Evolutionary conservation across 2,888 invertebrate species (phyloP).

Genomic region (Tetramorium bicarinatum): DNA sequence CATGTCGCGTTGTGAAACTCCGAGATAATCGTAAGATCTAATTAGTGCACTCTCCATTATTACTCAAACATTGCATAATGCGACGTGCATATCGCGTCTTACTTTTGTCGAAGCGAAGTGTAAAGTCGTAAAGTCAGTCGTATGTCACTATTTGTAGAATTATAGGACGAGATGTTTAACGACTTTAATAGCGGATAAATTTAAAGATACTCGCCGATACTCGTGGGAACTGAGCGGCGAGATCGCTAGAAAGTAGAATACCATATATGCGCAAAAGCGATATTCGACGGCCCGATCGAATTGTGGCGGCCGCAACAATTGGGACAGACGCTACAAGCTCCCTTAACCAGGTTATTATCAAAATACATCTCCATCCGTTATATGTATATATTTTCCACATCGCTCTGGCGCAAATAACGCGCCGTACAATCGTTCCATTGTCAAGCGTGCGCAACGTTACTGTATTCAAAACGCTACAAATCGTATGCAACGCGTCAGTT

Average conservation of each 20-base stretch:
- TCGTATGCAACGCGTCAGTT: not conserved
- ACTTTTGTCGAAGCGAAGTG: not conserved
- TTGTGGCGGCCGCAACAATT: slow-evolving; percentile 11
- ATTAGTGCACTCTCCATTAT: not conserved
- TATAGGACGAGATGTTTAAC: not conserved
- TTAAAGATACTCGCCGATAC: not conserved
- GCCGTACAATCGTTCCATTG: not conserved
- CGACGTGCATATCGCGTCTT: not conserved
- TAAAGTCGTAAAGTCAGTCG: not conserved
- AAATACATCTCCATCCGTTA: slow-evolving; percentile 16
- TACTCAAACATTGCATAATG: not conserved
- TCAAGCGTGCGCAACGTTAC: not conserved
- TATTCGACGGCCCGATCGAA: slow-evolving; percentile 10
- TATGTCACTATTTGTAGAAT: not conserved
- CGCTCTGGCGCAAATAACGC: not conserved
- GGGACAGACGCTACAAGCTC: slow-evolving; percentile 16
- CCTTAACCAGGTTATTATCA: slow-evolving; percentile 25
- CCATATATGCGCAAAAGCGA: slow-evolving; percentile 8
- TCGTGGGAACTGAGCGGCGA: not conserved
- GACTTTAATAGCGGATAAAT: not conserved
- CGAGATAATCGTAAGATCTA: not conserved
- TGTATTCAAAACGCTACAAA: slow-evolving; percentile 8
- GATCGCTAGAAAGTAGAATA: slow-evolving; percentile 27
- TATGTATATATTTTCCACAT: not conserved
- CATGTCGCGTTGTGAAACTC: not conserved